Evolutionary conservation across 2,888 invertebrate genomes (phyloP).

Genomic region (Cremastinae sp.): DNA sequence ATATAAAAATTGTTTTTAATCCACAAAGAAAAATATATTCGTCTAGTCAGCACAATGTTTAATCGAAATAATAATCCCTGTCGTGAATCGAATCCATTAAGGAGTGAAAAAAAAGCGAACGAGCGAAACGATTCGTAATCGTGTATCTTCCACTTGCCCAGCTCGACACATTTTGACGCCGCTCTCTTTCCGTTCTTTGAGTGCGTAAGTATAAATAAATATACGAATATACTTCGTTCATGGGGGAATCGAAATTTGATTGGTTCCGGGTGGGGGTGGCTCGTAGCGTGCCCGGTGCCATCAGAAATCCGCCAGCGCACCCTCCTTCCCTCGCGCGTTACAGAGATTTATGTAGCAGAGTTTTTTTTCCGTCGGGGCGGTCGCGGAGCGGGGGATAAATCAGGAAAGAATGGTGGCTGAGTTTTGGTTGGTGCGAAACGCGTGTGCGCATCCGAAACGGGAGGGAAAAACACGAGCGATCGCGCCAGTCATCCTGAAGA

Average conservation of each 20-base stretch:
- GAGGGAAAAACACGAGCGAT: conserved; percentile 63
- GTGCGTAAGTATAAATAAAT: conserved; percentile 18
- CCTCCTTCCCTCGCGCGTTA: conserved; percentile 53
- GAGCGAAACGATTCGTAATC: conserved; percentile 43
- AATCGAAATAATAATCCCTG: background rate
- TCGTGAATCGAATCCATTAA: too few relatives aligned
- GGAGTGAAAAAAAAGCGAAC: conserved; percentile 12
- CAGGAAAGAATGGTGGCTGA: conserved; percentile 13
- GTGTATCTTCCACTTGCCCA: conserved; percentile 54
- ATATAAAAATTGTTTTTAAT: too few relatives aligned
- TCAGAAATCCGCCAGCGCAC: conserved; percentile 54
- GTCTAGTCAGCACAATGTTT: conserved; percentile 4
- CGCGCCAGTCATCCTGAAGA: conserved; percentile 66
- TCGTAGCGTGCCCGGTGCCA: conserved; percentile 61
- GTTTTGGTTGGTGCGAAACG: conserved; percentile 15
- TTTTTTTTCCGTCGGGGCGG: conserved; percentile 59
- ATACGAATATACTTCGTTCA: conserved; percentile 47
- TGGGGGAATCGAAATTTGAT: conserved; percentile 76
- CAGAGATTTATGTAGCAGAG: conserved; percentile 76
- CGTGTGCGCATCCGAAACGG: conserved; percentile 33
- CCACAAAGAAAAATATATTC: too few relatives aligned
- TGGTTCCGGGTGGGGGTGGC: conserved; percentile 71
- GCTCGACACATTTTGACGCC: conserved; percentile 39
- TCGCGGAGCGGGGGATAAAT: conserved; percentile 14
- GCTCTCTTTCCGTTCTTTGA: conserved; percentile 35